A percentile compares a stretch with the other conserved stretches of the same genome.
Evolutionary conservation across 2,797 vertebrate genomes (phyloP).

Genomic region (Zalophus californianus): DNA sequence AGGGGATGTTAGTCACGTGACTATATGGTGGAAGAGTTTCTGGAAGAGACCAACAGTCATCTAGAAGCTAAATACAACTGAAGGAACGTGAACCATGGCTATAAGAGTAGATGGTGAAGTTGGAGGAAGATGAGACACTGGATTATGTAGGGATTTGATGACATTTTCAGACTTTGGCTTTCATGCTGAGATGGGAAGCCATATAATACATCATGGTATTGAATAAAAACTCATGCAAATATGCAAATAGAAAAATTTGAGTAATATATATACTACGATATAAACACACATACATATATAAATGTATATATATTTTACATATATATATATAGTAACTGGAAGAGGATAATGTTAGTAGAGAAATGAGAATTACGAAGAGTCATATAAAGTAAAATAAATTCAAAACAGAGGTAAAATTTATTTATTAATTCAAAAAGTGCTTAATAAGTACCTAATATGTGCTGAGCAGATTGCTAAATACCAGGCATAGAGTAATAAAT

Average conservation of each 20-base stretch:
- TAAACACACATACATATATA: background rate
- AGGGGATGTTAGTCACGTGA: background rate
- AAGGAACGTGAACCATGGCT: background rate
- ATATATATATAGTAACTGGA: background rate
- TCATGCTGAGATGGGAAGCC: background rate
- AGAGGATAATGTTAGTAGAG: background rate
- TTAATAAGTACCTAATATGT: background rate
- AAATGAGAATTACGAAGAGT: background rate
- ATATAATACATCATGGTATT: background rate
- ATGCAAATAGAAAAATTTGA: background rate
- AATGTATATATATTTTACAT: background rate
- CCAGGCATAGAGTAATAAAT: background rate
- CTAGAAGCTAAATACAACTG: background rate
- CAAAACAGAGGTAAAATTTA: background rate
- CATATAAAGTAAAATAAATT: background rate
- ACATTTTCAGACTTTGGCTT: background rate
- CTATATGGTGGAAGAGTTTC: background rate
- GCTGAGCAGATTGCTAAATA: background rate
- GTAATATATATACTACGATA: background rate
- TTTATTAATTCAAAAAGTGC: background rate
- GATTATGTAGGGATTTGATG: rapidly evolving
- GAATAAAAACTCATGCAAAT: background rate
- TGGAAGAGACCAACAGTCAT: background rate
- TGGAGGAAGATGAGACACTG: no score
- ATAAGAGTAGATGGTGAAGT: rapidly evolving